Conservation (phyloP, 1,140 invertebrate species). For the Euwallacea similis region DNA sequence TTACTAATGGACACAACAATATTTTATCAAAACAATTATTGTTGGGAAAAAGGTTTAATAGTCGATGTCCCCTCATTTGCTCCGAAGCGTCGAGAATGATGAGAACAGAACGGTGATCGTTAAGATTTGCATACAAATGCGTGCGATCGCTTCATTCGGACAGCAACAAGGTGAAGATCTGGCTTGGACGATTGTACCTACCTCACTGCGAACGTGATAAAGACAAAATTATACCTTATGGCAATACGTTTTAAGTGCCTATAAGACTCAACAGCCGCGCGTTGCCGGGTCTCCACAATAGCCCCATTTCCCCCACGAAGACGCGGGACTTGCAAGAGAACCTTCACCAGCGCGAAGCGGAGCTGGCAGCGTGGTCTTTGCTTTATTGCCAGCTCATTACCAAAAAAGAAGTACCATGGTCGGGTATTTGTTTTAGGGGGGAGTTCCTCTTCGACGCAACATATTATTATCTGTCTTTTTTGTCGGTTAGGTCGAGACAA, state of each 20-base stretch:
- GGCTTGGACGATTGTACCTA: constrained; percentile 43
- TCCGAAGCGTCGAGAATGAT: background rate
- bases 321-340: too few species aligned
- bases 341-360: too few species aligned
- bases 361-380: constrained; percentile 19
- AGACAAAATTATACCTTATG: constrained; percentile 53
- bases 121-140: constrained; percentile 2
- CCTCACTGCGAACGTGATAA: constrained; percentile 52
- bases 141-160: background rate
- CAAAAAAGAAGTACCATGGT: constrained; percentile 40
- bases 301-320: too few species aligned
- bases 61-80: background rate
- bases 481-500: constrained; percentile 35
- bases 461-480: constrained; percentile 43
- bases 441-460: constrained; percentile 33
- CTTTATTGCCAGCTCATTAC: constrained; percentile 41
- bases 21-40: background rate
- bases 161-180: constrained; percentile 3
- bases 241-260: constrained; percentile 47
- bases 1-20: background rate
- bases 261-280: constrained; percentile 13
- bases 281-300: background rate
- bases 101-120: background rate
- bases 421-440: constrained; percentile 43
- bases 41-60: background rate